These are phyloP conservation scores for Dendrocincla tyrannina DNA, from an alignment of 2,797 vertebrate species.

Conservation along the genomic window DNA sequence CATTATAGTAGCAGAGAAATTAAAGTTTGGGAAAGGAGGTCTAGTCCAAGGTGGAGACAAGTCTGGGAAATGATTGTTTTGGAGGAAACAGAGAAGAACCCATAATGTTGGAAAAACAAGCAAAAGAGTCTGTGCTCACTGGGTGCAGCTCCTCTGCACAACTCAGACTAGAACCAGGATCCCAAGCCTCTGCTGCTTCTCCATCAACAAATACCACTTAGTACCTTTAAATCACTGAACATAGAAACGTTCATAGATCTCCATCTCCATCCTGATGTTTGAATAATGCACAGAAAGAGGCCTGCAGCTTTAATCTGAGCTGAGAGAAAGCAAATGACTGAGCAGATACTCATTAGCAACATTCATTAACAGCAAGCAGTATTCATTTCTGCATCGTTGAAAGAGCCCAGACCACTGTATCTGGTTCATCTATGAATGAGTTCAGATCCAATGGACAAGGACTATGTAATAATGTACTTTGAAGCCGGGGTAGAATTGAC, in stretches of 20 bases:
- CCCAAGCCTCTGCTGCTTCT: not conserved
- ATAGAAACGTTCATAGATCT: not conserved
- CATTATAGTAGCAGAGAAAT: not conserved
- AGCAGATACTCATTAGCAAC: rapidly evolving
- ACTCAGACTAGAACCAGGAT: not conserved
- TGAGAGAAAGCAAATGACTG: not conserved
- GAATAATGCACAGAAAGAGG: not conserved
- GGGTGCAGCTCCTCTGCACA: not conserved
- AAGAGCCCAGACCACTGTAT: not conserved
- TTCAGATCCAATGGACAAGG: not conserved
- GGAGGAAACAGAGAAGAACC: not conserved
- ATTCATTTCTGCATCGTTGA: not conserved
- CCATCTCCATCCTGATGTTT: not conserved
- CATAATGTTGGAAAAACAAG: not conserved
- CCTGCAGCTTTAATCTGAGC: not conserved
- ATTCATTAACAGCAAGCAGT: not conserved
- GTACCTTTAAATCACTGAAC: not conserved
- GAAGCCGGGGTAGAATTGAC: not conserved
- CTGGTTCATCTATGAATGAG: not conserved
- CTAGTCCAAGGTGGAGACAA: not conserved
- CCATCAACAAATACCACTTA: not conserved
- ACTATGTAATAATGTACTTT: not conserved
- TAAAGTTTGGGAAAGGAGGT: not conserved
- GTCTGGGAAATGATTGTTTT: not conserved
- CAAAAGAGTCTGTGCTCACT: not conserved